Evolutionary conservation across 1,140 invertebrate species (phyloP), one percentile per base, ranked within the genome.

Genomic region (Achatina immaculata): DNA sequence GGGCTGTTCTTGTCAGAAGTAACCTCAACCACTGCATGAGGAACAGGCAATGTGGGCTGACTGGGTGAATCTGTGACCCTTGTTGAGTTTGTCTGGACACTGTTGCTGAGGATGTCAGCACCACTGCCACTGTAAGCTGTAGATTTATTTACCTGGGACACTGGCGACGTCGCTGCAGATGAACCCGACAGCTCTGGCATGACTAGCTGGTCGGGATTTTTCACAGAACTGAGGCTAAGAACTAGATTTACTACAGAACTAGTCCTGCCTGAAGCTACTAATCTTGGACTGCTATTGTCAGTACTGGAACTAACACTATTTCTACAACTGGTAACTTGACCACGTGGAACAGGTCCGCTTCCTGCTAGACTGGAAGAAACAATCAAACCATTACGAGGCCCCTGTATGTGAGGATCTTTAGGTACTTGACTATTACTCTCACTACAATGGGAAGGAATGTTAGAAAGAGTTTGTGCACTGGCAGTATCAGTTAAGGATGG

Each of bases 371-470:
- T 45, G 45, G 72, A 51, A 19, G 40, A 45, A 36, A 74, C 6
- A 24, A 45, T 74, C n/a, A 74, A 48, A 45, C 72, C 72, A 51
- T 74, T 74, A 48, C 42, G n/a, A 19, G 45, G 45, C 11, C 72
- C 42, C 19, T 2, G 21, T 74, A 74, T 74, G 45, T 74, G 72
- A 6, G 43, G 72, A 45, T n/a, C 45, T 55, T 74, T 74, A 6
- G 43, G 43, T n/a, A 51, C 1, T 4, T 74, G 40, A n/a, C 45
- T 74, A 43, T 45, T 42, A 55, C 45, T 31, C 0, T 45, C 36
- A 34, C 28, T 55, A 51, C 40, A 31, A 34, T n/a, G n/a, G n/a
- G 28, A 34, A 34, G 58, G 58, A 62, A 62, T 62, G 58, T 62
- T n/a, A 31, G 58, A n/a, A n/a, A n/a, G n/a, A n/a, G n/a, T n/a